Evolutionary conservation across 2,888 invertebrate species (phyloP).

Genomic region (Lampropteryx suffumata): DNA sequence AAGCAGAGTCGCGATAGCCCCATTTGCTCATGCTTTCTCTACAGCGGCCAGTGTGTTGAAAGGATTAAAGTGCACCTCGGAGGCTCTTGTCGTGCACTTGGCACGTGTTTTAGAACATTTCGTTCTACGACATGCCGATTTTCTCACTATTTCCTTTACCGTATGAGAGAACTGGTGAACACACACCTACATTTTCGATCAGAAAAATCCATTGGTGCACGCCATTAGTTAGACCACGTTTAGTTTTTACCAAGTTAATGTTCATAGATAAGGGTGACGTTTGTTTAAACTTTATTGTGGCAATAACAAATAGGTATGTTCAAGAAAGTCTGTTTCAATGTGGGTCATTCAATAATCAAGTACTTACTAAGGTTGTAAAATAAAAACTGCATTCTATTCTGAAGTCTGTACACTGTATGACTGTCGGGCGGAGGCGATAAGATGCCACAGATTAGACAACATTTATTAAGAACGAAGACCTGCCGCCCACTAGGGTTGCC

Average conservation of each 20-base stretch:
- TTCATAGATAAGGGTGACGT: conserved; percentile 24
- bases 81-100: no score
- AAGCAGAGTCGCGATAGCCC: no score
- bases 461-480: conserved; percentile 40
- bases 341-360: conserved; percentile 53
- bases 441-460: conserved; percentile 49
- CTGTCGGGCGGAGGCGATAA: conserved; percentile 65
- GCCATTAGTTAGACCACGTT: no score
- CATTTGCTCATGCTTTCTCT: no score
- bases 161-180: not conserved
- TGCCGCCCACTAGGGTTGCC: conserved; percentile 60
- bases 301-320: conserved; percentile 35
- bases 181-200: no score
- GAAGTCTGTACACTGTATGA: conserved; percentile 61
- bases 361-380: conserved; percentile 55
- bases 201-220: no score
- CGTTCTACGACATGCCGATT: no score
- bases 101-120: no score
- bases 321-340: conserved; percentile 38
- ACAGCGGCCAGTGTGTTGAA: no score
- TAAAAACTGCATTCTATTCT: conserved; percentile 70
- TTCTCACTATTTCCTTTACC: no score
- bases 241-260: not conserved
- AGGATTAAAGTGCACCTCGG: no score
- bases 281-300: conserved; percentile 29